phyloP scores from a whole-genome alignment of 2,797 vertebrate genomes.

The Ctenopoma multispine region DNA sequence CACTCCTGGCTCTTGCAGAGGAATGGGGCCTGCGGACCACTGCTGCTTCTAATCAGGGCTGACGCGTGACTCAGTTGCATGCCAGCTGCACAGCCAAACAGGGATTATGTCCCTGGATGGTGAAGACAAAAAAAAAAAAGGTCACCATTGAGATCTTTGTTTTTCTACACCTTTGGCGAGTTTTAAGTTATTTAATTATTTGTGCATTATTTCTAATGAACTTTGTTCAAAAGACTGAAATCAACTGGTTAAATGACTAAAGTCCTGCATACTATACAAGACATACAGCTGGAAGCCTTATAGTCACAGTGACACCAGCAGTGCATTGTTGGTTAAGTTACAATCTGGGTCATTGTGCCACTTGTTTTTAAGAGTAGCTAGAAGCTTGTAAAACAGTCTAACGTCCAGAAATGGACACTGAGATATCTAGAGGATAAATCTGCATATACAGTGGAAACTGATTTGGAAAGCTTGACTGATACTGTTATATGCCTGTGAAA shows the following conservation, averaged over 20 bases:
- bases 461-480: slow-evolving; percentile 56
- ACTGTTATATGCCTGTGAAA: slow-evolving; percentile 60
- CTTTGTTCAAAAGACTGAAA: slow-evolving; percentile 43
- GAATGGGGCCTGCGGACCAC: slow-evolving; percentile 77
- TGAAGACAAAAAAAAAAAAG: slow-evolving; percentile 81
- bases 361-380: slow-evolving; percentile 47
- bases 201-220: slow-evolving; percentile 57
- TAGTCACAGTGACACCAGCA: slow-evolving; percentile 53
- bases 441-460: slow-evolving; percentile 22
- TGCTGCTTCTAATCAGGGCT: slow-evolving; percentile 87
- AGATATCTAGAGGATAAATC: slow-evolving; percentile 14
- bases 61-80: slow-evolving; percentile 88
- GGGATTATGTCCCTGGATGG: slow-evolving; percentile 84
- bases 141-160: slow-evolving; percentile 81
- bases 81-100: slow-evolving; percentile 82
- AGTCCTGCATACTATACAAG: slow-evolving; percentile 36
- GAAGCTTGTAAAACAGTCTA: slow-evolving; percentile 25
- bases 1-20: slow-evolving; percentile 81
- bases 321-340: slow-evolving; percentile 54
- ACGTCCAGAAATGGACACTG: slow-evolving; percentile 18
- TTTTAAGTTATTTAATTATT: slow-evolving; percentile 65
- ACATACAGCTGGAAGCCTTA: slow-evolving; percentile 39
- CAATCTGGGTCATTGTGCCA: slow-evolving; percentile 71
- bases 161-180: slow-evolving; percentile 72
- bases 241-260: slow-evolving; percentile 51